Evolutionary conservation across 2,113 vertebrate genomes (phyloP).

Genomic region (Merops nubicus): DNA sequence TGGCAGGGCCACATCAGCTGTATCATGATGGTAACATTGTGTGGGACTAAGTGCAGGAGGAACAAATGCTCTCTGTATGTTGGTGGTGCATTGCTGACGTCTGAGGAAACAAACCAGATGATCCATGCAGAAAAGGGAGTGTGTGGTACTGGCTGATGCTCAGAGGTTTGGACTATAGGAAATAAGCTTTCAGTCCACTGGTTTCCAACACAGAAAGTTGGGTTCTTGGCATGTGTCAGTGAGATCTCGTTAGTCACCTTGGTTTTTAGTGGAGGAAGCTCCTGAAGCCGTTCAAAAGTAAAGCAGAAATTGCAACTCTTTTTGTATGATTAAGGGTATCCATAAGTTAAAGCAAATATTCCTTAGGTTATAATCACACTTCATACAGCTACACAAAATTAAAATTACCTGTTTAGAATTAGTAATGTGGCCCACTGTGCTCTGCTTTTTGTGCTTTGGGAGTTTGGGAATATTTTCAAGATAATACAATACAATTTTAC

Average conservation of each 20-base stretch:
- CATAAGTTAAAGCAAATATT: not conserved
- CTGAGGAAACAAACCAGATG: not conserved
- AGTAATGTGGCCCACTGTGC: not conserved
- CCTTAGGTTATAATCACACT: not conserved
- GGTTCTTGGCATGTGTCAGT: not conserved
- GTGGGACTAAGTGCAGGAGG: not conserved
- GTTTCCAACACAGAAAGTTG: not conserved
- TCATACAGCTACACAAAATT: not conserved
- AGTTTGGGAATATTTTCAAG: not conserved
- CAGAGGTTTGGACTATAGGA: not conserved
- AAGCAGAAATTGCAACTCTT: not conserved
- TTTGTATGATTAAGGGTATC: not conserved
- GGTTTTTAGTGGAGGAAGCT: not conserved
- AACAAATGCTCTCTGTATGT: not conserved
- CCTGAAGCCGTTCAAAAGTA: not conserved
- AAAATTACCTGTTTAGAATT: not conserved
- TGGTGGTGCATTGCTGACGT: not conserved
- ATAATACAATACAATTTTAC: not conserved
- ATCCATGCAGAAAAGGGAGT: not conserved
- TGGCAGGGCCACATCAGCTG: not conserved
- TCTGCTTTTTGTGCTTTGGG: not conserved
- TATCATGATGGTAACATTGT: accelerated
- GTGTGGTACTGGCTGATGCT: not conserved
- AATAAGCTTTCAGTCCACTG: not conserved
- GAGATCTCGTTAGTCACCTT: not conserved